Conservation (phyloP, 2,113 vertebrate species). For the Haliaeetus leucogaster region DNA sequence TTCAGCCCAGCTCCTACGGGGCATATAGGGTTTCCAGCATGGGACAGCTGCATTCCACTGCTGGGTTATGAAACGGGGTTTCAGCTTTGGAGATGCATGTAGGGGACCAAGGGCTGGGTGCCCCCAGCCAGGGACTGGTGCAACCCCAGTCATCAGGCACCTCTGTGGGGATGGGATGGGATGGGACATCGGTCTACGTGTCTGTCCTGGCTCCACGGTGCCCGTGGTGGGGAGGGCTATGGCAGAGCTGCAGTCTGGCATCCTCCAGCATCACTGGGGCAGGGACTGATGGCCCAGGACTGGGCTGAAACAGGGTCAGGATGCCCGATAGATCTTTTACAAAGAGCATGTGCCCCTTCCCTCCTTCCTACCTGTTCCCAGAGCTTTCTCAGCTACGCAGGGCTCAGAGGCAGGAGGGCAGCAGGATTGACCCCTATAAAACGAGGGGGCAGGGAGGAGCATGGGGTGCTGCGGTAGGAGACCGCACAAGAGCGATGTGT, state of each 20-base stretch:
- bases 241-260: background rate
- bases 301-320: background rate
- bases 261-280: background rate
- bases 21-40: background rate
- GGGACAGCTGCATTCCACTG: background rate
- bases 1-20: background rate
- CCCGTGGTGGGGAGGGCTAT: background rate
- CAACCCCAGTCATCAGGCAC: background rate
- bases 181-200: background rate
- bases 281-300: background rate
- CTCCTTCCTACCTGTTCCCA: background rate
- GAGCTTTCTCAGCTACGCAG: background rate
- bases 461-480: rapidly evolving
- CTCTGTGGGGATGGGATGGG: background rate
- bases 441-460: background rate
- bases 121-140: background rate
- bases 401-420: background rate
- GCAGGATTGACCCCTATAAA: background rate
- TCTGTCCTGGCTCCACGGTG: rapidly evolving
- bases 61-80: background rate
- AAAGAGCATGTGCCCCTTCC: background rate
- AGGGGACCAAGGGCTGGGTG: background rate
- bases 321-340: background rate
- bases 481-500: rapidly evolving
- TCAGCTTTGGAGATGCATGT: background rate